Evolutionary conservation across 2,113 vertebrate genomes (phyloP).

Genomic region (Rhizomys pruinosus): DNA sequence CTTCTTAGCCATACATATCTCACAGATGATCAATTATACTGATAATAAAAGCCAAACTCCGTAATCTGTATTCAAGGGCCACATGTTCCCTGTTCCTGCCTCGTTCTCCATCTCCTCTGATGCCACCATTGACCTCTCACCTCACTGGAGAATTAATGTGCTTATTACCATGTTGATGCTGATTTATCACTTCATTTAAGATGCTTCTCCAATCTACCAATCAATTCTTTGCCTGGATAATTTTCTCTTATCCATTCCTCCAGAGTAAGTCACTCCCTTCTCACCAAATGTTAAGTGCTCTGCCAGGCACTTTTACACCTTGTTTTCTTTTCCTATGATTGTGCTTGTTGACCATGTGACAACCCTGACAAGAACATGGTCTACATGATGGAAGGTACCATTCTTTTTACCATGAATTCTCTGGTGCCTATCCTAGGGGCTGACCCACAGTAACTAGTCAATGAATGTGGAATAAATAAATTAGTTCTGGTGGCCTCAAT

Average conservation of each 20-base stretch:
- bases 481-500: neutral
- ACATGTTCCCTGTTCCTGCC: rapidly evolving
- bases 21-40: neutral
- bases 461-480: neutral
- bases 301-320: neutral
- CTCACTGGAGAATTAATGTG: neutral
- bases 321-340: neutral
- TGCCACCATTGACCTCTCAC: too few species aligned
- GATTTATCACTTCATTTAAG: neutral
- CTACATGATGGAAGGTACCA: neutral
- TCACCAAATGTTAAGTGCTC: neutral
- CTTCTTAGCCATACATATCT: neutral
- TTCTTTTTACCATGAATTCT: too few species aligned
- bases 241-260: neutral
- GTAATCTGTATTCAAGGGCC: neutral
- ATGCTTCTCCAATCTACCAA: neutral
- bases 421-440: rapidly evolving
- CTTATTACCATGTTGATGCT: neutral
- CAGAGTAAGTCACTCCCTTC: neutral
- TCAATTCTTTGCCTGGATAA: neutral
- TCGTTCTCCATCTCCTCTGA: neutral
- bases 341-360: neutral
- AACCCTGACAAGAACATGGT: neutral
- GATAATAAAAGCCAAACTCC: neutral
- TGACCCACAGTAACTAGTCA: neutral